Evolutionary conservation across 2,888 invertebrate genomes (phyloP), one percentile per base, ranked within the genome.

Genomic region (Teinopalpus imperialis): DNA sequence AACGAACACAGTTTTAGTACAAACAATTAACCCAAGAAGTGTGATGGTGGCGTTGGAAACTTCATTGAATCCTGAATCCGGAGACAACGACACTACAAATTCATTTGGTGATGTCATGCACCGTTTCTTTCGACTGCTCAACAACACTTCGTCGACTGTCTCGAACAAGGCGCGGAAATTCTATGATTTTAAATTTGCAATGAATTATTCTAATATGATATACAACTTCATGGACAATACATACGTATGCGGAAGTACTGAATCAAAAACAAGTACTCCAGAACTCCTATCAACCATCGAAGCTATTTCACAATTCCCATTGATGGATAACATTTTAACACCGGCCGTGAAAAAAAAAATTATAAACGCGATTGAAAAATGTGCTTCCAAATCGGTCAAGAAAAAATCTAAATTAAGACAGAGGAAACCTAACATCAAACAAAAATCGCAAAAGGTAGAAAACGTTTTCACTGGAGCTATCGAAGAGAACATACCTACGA

Each of bases 1-100:
- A n/a, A n/a, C n/a, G n/a, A n/a, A n/a, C n/a, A n/a, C n/a, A n/a
- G 42, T 42, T 42, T 18, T 34, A 42, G 42, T 13, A 13, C 24
- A 13, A 20, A 12, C 34, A 8, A 12, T 13, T 1, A 10, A 27
- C 27, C 3, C 27, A 0, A 34, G 8, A 7, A 21, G 21, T 2
- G 7, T 34, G 6, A 24, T 21, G 16, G 4, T 18, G 2, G 12
- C 31, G 2, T n/a, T 26, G 5, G 2, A 26, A 42, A 13, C 32
- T 1, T 4, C 41, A 1, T 4, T 32, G 3, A 1, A 16, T n/a
- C 2, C 24, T 1, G n/a, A 42, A 20, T 4, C 12, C 2, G 27
- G 27, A 29, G 27, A 27, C 5, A 7, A 2, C 2, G 10, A 4
- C 1, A 14, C n/a, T 1, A 18, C 27, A 29, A 39, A n/a, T n/a